These are phyloP conservation scores for Dryobotodes eremita DNA, from an alignment of 2,888 invertebrate species.

Conservation along the genomic window DNA sequence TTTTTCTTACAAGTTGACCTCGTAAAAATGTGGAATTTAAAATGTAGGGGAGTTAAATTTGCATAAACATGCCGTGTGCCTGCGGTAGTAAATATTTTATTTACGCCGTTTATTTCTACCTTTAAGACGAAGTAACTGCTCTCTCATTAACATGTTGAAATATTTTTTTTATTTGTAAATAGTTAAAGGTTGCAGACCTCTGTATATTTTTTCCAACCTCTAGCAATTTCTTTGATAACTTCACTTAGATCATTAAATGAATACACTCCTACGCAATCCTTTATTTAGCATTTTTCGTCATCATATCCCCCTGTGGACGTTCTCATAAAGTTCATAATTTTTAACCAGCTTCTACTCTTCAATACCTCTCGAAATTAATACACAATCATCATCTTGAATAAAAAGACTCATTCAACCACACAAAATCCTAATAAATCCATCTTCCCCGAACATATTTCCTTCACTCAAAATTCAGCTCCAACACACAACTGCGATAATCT, in stretches of 20 bases:
- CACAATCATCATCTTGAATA: conserved; percentile 15
- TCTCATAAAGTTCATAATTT: not conserved
- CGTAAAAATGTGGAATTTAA: conserved; percentile 58
- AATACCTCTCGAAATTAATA: not conserved
- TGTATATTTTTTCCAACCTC: not conserved
- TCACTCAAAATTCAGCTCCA: conserved; percentile 43
- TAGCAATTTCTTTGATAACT: not conserved
- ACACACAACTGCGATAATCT: conserved; percentile 57
- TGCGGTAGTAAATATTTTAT: conserved; percentile 51
- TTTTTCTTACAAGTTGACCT: conserved; percentile 61
- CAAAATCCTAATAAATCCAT: conserved; percentile 37
- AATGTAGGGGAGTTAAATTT: conserved; percentile 53
- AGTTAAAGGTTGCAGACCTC: too few relatives aligned
- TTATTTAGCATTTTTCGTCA: not conserved
- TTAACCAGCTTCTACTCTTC: not conserved
- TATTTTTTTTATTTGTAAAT: conserved; percentile 2
- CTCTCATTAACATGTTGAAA: conserved; percentile 40
- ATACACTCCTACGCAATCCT: not conserved
- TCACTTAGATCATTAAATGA: too few relatives aligned
- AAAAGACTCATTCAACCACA: not conserved
- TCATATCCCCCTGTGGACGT: not conserved
- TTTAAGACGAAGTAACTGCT: conserved; percentile 21
- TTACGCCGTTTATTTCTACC: conserved; percentile 45
- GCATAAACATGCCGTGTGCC: conserved; percentile 51
- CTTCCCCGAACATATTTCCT: conserved; percentile 23